A percentile compares a stretch with the other conserved stretches of the same genome.
phyloP scores from a whole-genome alignment of 2,113 vertebrate species.

The Strigops habroptila region DNA sequence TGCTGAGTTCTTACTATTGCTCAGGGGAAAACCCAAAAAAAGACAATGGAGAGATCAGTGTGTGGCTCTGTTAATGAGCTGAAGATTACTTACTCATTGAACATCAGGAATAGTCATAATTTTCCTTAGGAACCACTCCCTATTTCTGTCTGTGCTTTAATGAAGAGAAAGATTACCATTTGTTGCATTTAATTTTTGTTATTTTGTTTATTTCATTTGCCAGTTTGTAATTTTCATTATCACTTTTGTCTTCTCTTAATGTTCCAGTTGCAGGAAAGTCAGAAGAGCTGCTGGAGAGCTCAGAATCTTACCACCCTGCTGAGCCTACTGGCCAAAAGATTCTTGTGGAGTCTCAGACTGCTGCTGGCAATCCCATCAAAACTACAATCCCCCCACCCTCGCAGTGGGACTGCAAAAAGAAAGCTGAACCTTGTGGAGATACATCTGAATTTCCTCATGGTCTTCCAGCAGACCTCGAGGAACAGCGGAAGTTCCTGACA shows the following conservation, averaged over 20 bases:
- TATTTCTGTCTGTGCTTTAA: background rate
- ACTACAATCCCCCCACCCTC: background rate
- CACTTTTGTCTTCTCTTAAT: background rate
- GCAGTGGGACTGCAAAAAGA: constrained; percentile 79
- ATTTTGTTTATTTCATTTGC: background rate
- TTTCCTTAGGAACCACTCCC: background rate
- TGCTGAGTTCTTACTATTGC: background rate
- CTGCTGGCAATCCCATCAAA: constrained; percentile 65
- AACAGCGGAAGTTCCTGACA: constrained; percentile 88
- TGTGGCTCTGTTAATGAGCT: background rate
- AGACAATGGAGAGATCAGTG: background rate
- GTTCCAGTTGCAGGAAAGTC: constrained; percentile 46
- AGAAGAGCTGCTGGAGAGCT: constrained; percentile 67
- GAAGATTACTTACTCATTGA: background rate
- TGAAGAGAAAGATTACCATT: background rate
- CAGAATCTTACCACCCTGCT: constrained; percentile 48
- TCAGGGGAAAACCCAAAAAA: background rate
- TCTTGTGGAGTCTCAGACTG: constrained; percentile 35
- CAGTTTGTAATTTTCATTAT: background rate
- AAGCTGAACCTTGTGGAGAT: constrained; percentile 73
- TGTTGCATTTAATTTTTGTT: background rate
- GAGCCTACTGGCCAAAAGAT: constrained; percentile 58
- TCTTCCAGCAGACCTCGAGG: constrained; percentile 79
- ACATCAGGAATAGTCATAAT: background rate
- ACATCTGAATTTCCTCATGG: constrained; percentile 78